These are phyloP conservation scores for Stenodera caucasica DNA, from an alignment of 2,888 invertebrate species.

Conservation along the genomic window DNA sequence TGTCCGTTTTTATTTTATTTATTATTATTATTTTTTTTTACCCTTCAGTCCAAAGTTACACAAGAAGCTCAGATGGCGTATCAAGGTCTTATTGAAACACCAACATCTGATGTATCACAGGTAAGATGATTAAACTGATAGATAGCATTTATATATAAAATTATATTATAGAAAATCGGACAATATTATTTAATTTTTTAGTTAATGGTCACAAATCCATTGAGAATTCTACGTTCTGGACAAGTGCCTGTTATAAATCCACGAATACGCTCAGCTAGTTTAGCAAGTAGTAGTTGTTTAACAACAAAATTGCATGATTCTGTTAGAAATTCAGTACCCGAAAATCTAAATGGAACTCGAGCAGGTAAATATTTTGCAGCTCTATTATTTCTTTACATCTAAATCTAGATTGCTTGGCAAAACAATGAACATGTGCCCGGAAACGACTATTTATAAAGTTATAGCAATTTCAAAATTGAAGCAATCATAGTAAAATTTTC, in stretches of 20 bases:
- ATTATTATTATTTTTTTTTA: conserved; percentile 48
- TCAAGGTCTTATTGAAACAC: conserved; percentile 82
- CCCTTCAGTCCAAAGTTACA: conserved; percentile 74
- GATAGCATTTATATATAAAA: background rate
- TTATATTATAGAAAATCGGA: background rate
- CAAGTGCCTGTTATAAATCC: conserved; percentile 60
- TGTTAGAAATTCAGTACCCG: conserved; percentile 42
- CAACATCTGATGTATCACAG: conserved; percentile 51
- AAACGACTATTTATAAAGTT: too few relatives aligned
- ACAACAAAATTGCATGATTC: conserved; percentile 40
- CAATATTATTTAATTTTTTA: conserved; percentile 26
- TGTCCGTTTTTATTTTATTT: conserved; percentile 38
- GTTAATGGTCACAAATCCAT: conserved; percentile 60
- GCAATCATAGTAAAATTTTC: too few relatives aligned
- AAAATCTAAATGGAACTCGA: conserved; percentile 39
- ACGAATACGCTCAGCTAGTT: conserved; percentile 45
- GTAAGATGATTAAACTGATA: conserved; percentile 35
- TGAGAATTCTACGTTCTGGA: conserved; percentile 67
- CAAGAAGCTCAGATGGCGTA: conserved; percentile 92
- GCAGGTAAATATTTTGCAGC: conserved; percentile 21
- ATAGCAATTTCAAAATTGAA: too few relatives aligned
- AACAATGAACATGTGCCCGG: too few relatives aligned
- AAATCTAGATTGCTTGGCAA: too few relatives aligned
- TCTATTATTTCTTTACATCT: too few relatives aligned
- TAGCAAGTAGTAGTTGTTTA: conserved; percentile 42